Conservation (phyloP, 23 tunicate species). For the Trididemnum nubilum region DNA sequence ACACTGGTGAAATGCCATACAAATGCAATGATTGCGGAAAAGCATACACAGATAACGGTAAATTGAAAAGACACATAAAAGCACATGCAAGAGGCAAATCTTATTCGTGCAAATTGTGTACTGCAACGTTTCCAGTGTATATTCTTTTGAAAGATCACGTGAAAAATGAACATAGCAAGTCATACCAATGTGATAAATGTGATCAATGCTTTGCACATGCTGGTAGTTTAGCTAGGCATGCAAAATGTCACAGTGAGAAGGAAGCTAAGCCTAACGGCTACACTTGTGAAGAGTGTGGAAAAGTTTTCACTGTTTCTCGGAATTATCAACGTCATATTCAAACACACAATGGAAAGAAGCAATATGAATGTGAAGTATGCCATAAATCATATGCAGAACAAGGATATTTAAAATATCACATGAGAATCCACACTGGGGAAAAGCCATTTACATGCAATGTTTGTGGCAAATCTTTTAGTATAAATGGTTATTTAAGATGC, state of each 20-base stretch:
- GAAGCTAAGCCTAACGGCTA: not conserved
- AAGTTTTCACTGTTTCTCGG: not conserved
- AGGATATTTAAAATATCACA: conserved; percentile 10
- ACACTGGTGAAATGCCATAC: conserved; percentile 1
- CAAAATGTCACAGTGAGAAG: not conserved
- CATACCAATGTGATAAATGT: conserved; percentile 6
- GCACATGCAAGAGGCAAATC: not conserved
- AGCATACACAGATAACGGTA: not conserved
- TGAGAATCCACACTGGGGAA: conserved; percentile 11
- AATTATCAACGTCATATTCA: not conserved
- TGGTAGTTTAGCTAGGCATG: not conserved
- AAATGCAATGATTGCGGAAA: conserved; percentile 4
- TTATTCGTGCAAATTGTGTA: not conserved
- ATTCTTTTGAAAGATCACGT: not conserved
- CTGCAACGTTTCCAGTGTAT: not conserved
- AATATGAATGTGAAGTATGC: not conserved
- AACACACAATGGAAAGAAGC: conserved; percentile 6
- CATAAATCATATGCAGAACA: conserved; percentile 3
- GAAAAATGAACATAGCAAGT: no score
- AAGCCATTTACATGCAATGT: not conserved
- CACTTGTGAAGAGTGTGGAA: conserved; percentile 10
- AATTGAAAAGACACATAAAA: not conserved
- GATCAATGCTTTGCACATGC: not conserved
- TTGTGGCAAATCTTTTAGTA: conserved; percentile 4
- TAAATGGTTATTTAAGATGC: conserved; percentile 1